Percentiles rank a stretch among this genome's conserved stretches.
Conservation (phyloP, 2,888 invertebrate genomes). For the Thalpophila matura region DNA sequence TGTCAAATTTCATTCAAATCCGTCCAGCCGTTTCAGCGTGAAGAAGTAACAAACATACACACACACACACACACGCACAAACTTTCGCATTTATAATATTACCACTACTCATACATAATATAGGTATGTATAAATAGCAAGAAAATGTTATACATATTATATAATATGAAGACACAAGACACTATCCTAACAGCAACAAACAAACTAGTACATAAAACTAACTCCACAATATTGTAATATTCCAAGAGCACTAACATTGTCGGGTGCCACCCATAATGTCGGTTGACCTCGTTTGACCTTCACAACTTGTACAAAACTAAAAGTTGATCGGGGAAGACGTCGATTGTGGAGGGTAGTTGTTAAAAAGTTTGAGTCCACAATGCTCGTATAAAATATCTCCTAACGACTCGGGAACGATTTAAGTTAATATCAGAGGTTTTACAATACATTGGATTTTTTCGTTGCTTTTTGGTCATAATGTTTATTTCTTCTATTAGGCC, state of each 20-base stretch:
- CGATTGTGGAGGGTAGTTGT: neutral
- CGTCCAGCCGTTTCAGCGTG: too few species aligned
- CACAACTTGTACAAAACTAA: neutral
- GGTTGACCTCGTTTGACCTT: conserved; percentile 40
- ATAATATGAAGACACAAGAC: too few species aligned
- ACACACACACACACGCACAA: too few species aligned
- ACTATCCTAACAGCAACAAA: neutral
- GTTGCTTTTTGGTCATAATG: neutral
- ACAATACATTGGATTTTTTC: neutral
- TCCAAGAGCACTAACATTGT: conserved; percentile 5
- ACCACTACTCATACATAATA: too few species aligned
- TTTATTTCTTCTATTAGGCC: too few species aligned
- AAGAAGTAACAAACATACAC: too few species aligned
- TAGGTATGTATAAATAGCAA: neutral
- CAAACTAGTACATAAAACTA: conserved; percentile 14
- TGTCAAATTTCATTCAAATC: too few species aligned
- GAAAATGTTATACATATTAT: neutral
- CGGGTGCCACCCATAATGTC: conserved; percentile 6
- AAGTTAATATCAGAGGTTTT: neutral
- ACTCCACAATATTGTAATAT: conserved; percentile 32
- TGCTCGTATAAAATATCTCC: conserved; percentile 2
- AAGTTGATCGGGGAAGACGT: conserved; percentile 7
- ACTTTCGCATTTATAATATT: too few species aligned
- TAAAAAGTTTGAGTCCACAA: conserved; percentile 2
- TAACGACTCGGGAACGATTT: neutral